A percentile compares a stretch with the other conserved stretches of the same genome.
These are phyloP conservation scores for Chorisops tibialis DNA, from an alignment of 2,888 invertebrate genomes.

Conservation along the genomic window DNA sequence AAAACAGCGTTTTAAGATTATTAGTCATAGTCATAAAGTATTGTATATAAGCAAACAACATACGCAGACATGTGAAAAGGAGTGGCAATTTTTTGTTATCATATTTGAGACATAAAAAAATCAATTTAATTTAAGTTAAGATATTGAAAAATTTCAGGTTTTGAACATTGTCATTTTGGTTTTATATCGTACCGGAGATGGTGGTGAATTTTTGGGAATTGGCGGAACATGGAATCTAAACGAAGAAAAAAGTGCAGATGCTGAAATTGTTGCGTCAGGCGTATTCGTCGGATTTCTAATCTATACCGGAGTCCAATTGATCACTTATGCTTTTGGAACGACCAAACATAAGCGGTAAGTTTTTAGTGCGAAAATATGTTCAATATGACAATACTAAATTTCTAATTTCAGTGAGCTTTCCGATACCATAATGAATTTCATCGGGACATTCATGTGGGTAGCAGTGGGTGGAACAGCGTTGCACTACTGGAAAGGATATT, in stretches of 20 bases:
- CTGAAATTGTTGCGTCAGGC: slow-evolving; percentile 83
- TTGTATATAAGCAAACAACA: neutral
- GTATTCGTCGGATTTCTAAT: slow-evolving; percentile 83
- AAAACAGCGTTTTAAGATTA: slow-evolving; percentile 10
- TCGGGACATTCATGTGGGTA: slow-evolving; percentile 80
- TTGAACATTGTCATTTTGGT: slow-evolving; percentile 76
- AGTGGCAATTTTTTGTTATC: slow-evolving; percentile 6
- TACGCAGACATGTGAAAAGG: neutral
- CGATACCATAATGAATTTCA: slow-evolving; percentile 84
- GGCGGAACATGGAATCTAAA: slow-evolving; percentile 89
- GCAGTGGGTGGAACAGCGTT: slow-evolving; percentile 82
- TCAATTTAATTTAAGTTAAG: neutral
- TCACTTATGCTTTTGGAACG: slow-evolving; percentile 73
- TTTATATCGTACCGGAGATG: slow-evolving; percentile 77
- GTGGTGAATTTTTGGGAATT: slow-evolving; percentile 79
- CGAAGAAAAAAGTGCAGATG: slow-evolving; percentile 82
- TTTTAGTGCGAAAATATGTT: too few relatives aligned
- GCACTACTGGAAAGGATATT: slow-evolving; percentile 87
- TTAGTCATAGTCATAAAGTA: slow-evolving; percentile 8
- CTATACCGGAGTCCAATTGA: slow-evolving; percentile 72
- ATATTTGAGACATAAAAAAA: neutral
- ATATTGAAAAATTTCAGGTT: slow-evolving; percentile 58
- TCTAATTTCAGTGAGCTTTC: slow-evolving; percentile 61
- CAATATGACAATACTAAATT: neutral
- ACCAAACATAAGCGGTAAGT: slow-evolving; percentile 70